Conservation (phyloP, 2,888 invertebrate species). For the Lasioglossum morio region DNA sequence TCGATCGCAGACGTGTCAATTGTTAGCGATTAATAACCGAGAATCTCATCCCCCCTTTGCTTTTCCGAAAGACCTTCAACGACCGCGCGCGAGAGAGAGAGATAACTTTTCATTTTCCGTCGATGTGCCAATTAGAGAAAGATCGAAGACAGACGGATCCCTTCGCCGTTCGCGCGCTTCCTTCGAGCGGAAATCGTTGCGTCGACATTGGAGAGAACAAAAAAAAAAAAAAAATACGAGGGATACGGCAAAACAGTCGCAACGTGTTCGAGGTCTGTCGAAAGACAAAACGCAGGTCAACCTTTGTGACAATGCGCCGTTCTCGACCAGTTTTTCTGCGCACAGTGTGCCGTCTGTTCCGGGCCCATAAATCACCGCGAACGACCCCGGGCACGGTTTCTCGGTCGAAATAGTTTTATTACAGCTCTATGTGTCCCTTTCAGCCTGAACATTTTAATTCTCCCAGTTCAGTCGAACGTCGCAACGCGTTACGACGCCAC, state of each 20-base stretch:
- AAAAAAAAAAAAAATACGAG: not conserved
- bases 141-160: conserved; percentile 30
- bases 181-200: not conserved
- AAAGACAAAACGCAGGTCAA: not conserved
- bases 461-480: not conserved
- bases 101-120: not conserved
- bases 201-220: not conserved
- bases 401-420: conserved; percentile 8
- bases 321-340: not conserved
- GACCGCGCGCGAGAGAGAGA: not conserved
- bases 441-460: conserved; percentile 27
- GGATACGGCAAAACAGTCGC: not conserved
- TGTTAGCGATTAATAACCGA: conserved; percentile 10
- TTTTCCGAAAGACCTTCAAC: not conserved
- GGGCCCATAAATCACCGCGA: not conserved
- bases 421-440: conserved; percentile 16
- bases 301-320: not conserved
- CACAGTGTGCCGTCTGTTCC: not conserved
- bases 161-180: conserved; percentile 11
- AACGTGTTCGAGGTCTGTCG: not conserved
- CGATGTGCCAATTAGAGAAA: not conserved
- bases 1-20: conserved; percentile 15
- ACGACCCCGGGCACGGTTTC: not conserved
- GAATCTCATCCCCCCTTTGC: not conserved
- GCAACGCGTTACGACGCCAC: not conserved